These are phyloP conservation scores for Damaliscus lunatus DNA, from an alignment of 2,113 vertebrate species.

Conservation along the genomic window DNA sequence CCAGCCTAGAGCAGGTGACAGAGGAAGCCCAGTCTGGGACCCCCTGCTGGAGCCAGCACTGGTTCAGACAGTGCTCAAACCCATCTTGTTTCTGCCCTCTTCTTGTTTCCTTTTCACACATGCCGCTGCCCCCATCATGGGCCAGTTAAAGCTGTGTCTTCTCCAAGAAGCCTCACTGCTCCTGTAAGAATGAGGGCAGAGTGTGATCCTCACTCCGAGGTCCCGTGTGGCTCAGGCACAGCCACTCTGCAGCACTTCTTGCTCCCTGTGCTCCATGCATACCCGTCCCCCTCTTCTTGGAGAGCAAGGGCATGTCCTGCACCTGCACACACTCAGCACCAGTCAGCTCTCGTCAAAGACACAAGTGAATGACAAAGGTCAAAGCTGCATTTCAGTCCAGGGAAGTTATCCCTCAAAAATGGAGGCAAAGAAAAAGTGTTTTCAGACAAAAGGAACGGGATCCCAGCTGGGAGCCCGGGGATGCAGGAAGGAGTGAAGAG, in stretches of 20 bases:
- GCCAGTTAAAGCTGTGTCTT: background rate
- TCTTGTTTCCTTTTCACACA: background rate
- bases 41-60: background rate
- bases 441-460: background rate
- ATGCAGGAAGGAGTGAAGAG: background rate
- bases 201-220: rapidly evolving
- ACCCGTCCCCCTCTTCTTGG: background rate
- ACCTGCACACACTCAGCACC: background rate
- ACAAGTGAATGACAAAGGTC: background rate
- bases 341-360: background rate
- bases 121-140: background rate
- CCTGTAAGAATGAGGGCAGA: background rate
- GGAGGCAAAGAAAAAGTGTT: background rate
- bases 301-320: background rate
- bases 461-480: background rate
- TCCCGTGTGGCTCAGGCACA: rapidly evolving
- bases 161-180: background rate
- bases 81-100: background rate
- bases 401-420: background rate
- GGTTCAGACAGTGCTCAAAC: background rate
- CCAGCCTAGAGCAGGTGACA: background rate
- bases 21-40: background rate
- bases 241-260: background rate
- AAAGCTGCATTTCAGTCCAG: background rate
- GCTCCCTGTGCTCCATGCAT: background rate